Evolutionary conservation across 2,888 invertebrate species (phyloP).

Genomic region (Pantelozetes paolii): DNA sequence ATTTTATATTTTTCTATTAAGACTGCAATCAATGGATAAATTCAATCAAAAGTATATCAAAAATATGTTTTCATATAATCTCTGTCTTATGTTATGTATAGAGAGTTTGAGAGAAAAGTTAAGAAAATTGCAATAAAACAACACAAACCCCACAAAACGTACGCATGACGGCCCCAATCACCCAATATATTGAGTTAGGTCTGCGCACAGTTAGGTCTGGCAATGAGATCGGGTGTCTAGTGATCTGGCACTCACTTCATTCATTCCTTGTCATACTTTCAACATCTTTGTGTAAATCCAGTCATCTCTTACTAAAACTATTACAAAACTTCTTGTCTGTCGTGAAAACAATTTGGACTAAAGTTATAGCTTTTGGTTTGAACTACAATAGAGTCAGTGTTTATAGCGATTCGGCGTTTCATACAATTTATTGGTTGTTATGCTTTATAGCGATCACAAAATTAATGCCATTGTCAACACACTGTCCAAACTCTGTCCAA

Average conservation of each 20-base stretch:
- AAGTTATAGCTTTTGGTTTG: conserved; percentile 27
- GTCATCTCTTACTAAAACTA: conserved; percentile 18
- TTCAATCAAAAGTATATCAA: not conserved
- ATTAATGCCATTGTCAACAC: conserved; percentile 27
- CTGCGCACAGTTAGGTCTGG: conserved; percentile 22
- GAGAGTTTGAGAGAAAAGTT: conserved; percentile 17
- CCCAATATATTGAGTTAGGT: not conserved
- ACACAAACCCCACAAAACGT: not conserved
- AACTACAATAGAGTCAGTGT: conserved; percentile 2
- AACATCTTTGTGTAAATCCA: conserved; percentile 12
- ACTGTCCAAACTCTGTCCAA: not conserved
- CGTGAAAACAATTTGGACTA: conserved; percentile 11
- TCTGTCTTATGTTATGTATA: no score
- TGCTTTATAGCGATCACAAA: conserved; percentile 21
- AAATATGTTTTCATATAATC: conserved; percentile 17
- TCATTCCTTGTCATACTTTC: conserved; percentile 7
- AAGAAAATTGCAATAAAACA: not conserved
- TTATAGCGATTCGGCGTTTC: not conserved
- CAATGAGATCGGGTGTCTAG: not conserved
- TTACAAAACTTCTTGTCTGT: not conserved
- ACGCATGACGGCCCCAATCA: conserved; percentile 19
- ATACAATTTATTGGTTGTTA: conserved; percentile 19
- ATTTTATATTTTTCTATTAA: no score
- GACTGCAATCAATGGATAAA: not conserved
- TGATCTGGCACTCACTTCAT: conserved; percentile 20